These are phyloP conservation scores for Glyptemys insculpta DNA, from an alignment of 2,797 vertebrate genomes.

Conservation along the genomic window DNA sequence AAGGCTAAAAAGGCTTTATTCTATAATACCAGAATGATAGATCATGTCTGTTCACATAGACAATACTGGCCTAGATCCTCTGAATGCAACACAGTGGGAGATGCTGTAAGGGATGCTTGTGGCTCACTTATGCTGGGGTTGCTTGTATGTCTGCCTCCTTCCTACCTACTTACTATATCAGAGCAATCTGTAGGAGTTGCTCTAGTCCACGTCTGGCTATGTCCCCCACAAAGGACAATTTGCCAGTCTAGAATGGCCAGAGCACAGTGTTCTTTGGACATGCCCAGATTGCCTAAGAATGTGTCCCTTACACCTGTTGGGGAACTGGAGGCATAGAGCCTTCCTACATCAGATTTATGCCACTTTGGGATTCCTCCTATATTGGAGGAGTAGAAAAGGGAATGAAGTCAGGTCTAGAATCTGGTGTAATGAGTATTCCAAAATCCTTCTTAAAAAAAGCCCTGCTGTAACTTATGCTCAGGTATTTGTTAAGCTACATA, in stretches of 20 bases:
- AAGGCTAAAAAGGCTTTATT: neutral
- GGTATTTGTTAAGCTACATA: neutral
- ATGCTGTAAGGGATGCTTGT: fast-evolving
- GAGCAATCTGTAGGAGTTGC: neutral
- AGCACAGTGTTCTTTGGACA: neutral
- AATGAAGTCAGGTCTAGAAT: neutral
- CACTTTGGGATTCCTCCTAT: neutral
- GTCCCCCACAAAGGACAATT: fast-evolving
- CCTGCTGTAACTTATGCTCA: neutral
- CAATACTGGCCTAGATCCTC: neutral
- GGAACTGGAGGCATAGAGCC: neutral
- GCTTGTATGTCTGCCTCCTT: neutral
- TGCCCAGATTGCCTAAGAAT: neutral
- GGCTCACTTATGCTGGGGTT: neutral
- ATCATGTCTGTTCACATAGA: neutral
- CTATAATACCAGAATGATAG: neutral
- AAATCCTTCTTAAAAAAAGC: neutral
- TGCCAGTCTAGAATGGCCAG: neutral
- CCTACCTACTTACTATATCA: neutral
- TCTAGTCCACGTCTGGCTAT: neutral
- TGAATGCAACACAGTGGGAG: neutral
- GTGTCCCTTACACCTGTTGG: neutral
- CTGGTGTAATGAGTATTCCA: neutral
- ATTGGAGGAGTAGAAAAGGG: neutral
- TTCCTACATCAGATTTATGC: neutral